Conservation (phyloP, 2,113 vertebrate species). For the Emydocephalus ijimae region DNA sequence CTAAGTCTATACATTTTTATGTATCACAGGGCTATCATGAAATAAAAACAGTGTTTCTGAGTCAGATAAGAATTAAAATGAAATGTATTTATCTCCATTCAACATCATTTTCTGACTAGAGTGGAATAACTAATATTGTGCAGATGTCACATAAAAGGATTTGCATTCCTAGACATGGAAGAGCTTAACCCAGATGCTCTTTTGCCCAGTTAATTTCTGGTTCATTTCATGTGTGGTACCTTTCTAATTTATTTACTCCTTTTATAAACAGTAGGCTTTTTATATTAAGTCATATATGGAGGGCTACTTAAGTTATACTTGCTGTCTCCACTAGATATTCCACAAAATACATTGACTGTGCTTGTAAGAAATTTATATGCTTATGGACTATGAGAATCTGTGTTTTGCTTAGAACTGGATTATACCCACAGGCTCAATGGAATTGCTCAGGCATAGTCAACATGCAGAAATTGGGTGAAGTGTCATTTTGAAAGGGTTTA, state of each 20-base stretch:
- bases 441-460: not conserved
- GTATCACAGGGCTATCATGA: not conserved
- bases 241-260: not conserved
- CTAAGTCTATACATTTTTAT: not conserved
- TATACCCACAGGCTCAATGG: not conserved
- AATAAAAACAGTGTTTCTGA: not conserved
- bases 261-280: not conserved
- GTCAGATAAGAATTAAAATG: not conserved
- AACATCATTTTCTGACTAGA: not conserved
- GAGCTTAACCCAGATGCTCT: not conserved
- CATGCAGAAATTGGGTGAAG: not conserved
- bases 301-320: not conserved
- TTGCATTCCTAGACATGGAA: not conserved
- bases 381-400: not conserved
- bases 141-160: not conserved
- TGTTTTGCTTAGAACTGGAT: not conserved
- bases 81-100: not conserved
- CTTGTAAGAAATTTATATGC: not conserved
- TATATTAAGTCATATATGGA: not conserved
- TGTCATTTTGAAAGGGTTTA: not conserved
- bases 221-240: not conserved
- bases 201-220: not conserved
- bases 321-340: not conserved
- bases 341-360: not conserved
- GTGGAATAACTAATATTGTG: not conserved